Evolutionary conservation across 1,140 invertebrate genomes (phyloP).

Genomic region (Heliothis virescens): DNA sequence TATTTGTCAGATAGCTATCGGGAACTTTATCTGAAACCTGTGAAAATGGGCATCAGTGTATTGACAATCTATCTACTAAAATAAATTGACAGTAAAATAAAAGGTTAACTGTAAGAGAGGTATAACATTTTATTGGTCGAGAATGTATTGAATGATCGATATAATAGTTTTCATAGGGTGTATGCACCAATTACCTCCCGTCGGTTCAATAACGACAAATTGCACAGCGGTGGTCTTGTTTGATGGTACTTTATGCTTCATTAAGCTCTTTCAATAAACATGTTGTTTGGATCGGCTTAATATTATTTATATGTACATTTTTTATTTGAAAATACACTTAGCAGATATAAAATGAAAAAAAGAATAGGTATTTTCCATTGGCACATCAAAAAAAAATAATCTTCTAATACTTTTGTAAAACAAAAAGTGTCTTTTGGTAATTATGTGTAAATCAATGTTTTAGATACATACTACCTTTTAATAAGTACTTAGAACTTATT

Average conservation of each 20-base stretch:
- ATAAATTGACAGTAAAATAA: neutral
- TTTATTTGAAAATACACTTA: neutral
- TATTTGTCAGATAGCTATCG: too few relatives aligned
- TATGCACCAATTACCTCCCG: constrained; percentile 12
- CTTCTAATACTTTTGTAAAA: constrained; percentile 20
- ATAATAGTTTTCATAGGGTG: neutral
- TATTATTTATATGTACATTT: neutral
- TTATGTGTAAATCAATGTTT: neutral
- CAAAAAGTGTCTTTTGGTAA: constrained; percentile 3
- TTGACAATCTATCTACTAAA: too few relatives aligned
- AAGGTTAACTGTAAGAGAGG: neutral
- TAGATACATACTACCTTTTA: neutral
- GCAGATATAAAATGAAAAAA: too few relatives aligned
- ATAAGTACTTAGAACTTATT: neutral
- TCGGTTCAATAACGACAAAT: neutral
- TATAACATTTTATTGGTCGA: neutral
- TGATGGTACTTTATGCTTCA: neutral
- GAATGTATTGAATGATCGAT: neutral
- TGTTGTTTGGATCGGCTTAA: neutral
- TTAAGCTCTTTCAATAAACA: constrained; percentile 6
- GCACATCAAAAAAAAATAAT: neutral
- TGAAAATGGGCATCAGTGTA: too few relatives aligned
- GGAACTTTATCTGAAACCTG: too few relatives aligned
- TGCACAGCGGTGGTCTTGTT: neutral
- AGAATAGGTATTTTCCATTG: neutral